Evolutionary conservation across 53 echinoderm and acorn worm genomes (phyloP).

Genomic region (Glandiceps talaboti): DNA sequence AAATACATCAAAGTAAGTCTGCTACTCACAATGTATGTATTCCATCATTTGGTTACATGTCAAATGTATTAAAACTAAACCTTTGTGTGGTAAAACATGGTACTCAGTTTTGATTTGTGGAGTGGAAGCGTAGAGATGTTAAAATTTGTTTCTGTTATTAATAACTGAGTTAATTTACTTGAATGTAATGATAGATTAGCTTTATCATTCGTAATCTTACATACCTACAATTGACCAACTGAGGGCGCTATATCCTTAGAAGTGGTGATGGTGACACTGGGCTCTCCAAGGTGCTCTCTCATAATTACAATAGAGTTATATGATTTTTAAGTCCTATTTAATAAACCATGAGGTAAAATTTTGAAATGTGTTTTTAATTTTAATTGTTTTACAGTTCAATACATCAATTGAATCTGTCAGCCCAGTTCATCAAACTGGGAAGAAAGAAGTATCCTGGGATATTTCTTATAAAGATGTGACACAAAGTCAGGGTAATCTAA

Average conservation of each 20-base stretch:
- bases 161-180: no score
- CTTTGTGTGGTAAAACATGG: not conserved
- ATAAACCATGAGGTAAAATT: no score
- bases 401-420: constrained; percentile 58
- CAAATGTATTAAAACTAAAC: not conserved
- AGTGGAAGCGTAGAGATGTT: not conserved
- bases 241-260: no score
- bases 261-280: no score
- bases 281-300: no score
- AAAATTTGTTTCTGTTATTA: constrained; percentile 1
- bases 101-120: not conserved
- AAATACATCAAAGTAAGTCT: constrained; percentile 54
- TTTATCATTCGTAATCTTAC: no score
- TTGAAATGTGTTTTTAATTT: no score
- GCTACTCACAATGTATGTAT: no score
- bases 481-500: constrained; percentile 5
- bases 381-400: constrained; percentile 40
- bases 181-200: no score
- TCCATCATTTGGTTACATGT: not conserved
- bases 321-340: no score
- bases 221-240: no score
- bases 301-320: no score
- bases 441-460: constrained; percentile 36
- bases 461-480: constrained; percentile 27
- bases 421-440: constrained; percentile 20